Conservation (phyloP, 1,140 invertebrate genomes). For the Helicoverpa zea region DNA sequence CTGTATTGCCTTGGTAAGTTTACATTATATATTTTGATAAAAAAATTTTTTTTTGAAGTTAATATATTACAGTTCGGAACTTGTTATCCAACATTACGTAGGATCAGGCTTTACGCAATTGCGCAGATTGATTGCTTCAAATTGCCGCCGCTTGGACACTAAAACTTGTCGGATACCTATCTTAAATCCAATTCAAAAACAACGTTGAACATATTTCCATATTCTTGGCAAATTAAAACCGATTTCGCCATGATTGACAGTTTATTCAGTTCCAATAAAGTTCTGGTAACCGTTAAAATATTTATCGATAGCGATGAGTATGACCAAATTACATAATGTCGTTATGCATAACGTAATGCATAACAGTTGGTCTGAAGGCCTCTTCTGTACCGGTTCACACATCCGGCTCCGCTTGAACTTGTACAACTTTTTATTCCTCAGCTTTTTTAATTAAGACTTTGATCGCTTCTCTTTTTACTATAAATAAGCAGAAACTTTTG, state of each 20-base stretch:
- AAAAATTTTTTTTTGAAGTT: too few relatives aligned
- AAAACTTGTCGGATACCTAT: too few relatives aligned
- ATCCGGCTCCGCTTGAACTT: constrained; percentile 35
- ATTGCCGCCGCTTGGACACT: too few relatives aligned
- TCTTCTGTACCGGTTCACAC: constrained; percentile 33
- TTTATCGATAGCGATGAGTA: neutral
- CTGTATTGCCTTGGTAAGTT: constrained; percentile 62
- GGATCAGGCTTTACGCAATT: too few relatives aligned
- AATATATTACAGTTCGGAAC: too few relatives aligned
- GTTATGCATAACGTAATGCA: constrained; percentile 15
- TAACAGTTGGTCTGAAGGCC: constrained; percentile 24
- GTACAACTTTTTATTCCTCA: constrained; percentile 26
- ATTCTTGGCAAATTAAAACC: too few relatives aligned
- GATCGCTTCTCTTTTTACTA: neutral
- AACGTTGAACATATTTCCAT: too few relatives aligned
- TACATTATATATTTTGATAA: too few relatives aligned
- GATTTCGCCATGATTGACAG: too few relatives aligned
- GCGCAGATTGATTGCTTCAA: too few relatives aligned
- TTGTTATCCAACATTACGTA: too few relatives aligned
- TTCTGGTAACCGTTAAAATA: constrained; percentile 3
- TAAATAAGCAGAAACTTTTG: neutral
- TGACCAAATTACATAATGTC: constrained; percentile 24
- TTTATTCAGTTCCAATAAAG: neutral
- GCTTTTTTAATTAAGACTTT: constrained; percentile 13
- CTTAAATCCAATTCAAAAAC: too few relatives aligned